These are phyloP conservation scores for Tangara arthus DNA, from an alignment of 2,797 vertebrate species.

Conservation along the genomic window DNA sequence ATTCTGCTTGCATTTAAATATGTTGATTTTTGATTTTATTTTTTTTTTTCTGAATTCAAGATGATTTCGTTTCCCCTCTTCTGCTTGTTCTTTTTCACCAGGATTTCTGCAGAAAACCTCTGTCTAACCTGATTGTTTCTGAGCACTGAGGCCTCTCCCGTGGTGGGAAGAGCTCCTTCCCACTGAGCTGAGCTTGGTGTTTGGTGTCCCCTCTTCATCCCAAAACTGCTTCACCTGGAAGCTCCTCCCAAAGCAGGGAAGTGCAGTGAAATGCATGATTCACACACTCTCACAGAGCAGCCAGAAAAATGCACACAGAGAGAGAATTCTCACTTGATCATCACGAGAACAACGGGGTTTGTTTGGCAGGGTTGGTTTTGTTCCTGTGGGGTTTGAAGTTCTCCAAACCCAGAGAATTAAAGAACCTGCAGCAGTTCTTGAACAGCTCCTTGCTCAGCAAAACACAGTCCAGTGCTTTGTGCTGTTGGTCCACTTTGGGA, in stretches of 20 bases:
- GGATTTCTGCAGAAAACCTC: conserved; percentile 42
- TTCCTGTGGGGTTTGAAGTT: not conserved
- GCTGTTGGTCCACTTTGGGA: conserved; percentile 73
- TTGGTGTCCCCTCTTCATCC: conserved; percentile 7
- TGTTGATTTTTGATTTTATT: not conserved
- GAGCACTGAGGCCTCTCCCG: conserved; percentile 41
- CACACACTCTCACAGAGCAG: not conserved
- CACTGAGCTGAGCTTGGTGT: not conserved
- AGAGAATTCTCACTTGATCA: not conserved
- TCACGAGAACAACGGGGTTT: not conserved
- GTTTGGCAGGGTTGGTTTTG: not conserved
- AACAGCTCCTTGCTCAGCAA: conserved; percentile 36
- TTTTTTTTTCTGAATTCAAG: conserved; percentile 19
- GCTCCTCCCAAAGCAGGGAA: conserved; percentile 3
- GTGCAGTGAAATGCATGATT: conserved; percentile 30
- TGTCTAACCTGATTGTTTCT: not conserved
- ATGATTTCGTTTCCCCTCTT: conserved; percentile 44
- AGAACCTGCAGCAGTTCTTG: not conserved
- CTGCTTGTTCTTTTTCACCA: conserved; percentile 9
- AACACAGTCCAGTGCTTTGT: conserved; percentile 43
- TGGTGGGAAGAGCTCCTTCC: conserved; percentile 25
- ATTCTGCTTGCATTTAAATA: conserved; percentile 44
- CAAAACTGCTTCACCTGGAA: not conserved
- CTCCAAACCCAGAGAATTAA: not conserved
- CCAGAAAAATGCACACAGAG: not conserved